phyloP scores from a whole-genome alignment of 2,888 invertebrate genomes.

The Petrolisthes cinctipes region DNA sequence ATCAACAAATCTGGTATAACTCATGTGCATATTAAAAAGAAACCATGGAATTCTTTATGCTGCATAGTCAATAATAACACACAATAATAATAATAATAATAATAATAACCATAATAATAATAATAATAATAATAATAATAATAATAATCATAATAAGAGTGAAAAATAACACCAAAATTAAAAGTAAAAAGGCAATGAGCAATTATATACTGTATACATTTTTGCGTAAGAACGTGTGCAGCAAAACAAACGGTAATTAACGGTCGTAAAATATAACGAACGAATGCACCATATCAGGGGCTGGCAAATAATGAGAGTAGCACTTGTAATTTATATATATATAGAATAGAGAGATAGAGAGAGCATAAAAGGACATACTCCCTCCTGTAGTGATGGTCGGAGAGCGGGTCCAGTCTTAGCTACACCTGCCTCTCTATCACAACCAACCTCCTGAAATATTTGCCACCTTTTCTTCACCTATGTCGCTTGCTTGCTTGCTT shows the following conservation, averaged over 20 bases:
- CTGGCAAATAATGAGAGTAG: conserved; percentile 50
- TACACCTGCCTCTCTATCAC: conserved; percentile 56
- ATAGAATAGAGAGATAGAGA: conserved; percentile 13
- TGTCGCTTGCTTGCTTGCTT: no score
- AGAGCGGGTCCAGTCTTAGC: conserved; percentile 49
- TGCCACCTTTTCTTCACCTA: conserved; percentile 49
- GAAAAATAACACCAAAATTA: conserved; percentile 36
- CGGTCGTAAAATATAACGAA: conserved; percentile 33
- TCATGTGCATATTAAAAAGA: conserved; percentile 45
- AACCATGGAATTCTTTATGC: conserved; percentile 36
- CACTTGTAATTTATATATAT: conserved; percentile 24
- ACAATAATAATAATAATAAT: no score
- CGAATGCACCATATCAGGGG: conserved; percentile 43
- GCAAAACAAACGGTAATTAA: conserved; percentile 56
- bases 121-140: no score
- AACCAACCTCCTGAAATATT: conserved; percentile 59
- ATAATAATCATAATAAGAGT: background rate
- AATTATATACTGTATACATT: conserved; percentile 37
- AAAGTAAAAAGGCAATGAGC: conserved; percentile 45
- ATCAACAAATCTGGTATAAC: conserved; percentile 27
- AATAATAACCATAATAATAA: no score
- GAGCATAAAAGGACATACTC: conserved; percentile 46
- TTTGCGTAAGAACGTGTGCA: conserved; percentile 42
- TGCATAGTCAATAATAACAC: conserved; percentile 36
- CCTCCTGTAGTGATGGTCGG: conserved; percentile 47